Conservation (phyloP, 1,140 invertebrate genomes). For the Anagrus nilaparvatae region DNA sequence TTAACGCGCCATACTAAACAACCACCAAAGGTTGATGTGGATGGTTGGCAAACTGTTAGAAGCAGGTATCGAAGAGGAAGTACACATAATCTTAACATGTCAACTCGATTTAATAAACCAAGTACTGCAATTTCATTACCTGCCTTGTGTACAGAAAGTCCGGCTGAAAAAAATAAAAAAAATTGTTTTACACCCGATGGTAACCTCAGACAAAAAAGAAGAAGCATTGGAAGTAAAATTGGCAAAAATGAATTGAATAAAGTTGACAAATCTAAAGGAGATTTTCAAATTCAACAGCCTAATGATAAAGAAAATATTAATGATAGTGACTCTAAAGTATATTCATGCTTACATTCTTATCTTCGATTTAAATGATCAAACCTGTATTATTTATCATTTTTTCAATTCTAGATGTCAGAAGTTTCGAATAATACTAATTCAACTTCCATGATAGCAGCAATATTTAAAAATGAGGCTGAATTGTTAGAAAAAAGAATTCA, state of each 20-base stretch:
- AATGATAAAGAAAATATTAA: conserved; percentile 11
- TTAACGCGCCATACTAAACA: conserved; percentile 18
- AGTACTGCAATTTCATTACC: conserved; percentile 48
- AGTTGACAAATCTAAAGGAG: conserved; percentile 24
- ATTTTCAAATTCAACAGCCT: conserved; percentile 4
- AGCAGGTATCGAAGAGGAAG: conserved; percentile 40
- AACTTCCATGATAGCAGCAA: conserved; percentile 37
- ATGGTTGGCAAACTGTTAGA: conserved; percentile 59
- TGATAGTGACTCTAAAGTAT: too few relatives aligned
- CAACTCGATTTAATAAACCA: conserved; percentile 43
- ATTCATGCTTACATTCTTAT: too few relatives aligned
- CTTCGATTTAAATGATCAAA: not conserved
- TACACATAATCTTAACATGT: conserved; percentile 36
- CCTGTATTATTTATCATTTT: not conserved
- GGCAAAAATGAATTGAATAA: conserved; percentile 25
- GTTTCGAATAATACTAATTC: conserved; percentile 27
- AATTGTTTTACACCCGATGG: conserved; percentile 25
- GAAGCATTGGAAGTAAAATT: conserved; percentile 22
- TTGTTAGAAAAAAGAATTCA: conserved; percentile 42
- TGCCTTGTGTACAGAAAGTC: conserved; percentile 43
- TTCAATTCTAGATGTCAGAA: not conserved
- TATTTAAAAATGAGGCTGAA: conserved; percentile 43
- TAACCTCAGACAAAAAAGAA: conserved; percentile 20
- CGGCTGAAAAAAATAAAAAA: conserved; percentile 36
- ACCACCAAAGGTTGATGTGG: conserved; percentile 30